Conservation (phyloP, 2,797 vertebrate genomes). For the Aplochiton taeniatus region DNA sequence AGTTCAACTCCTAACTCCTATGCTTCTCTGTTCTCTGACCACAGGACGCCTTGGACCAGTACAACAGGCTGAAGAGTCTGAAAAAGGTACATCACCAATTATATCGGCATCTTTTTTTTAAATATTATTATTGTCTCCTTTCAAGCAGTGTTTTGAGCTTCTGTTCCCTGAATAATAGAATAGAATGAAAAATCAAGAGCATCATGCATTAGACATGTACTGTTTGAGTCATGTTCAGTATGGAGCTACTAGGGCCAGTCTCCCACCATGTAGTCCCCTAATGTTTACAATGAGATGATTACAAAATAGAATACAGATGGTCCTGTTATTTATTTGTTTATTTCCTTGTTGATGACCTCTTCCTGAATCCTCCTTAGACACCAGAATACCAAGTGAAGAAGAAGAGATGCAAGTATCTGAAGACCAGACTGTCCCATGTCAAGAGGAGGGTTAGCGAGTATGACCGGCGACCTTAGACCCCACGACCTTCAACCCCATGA, state of each 20-base stretch:
- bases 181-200: too few relatives aligned
- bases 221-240: too few relatives aligned
- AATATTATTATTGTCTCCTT: not conserved
- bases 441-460: slow-evolving; percentile 87
- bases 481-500: too few relatives aligned
- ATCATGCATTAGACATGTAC: too few relatives aligned
- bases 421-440: slow-evolving; percentile 84
- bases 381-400: slow-evolving; percentile 82
- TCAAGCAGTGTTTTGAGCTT: too few relatives aligned
- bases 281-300: too few relatives aligned
- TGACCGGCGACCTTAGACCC: slow-evolving; percentile 72
- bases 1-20: not conserved
- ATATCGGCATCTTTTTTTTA: not conserved
- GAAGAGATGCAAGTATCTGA: slow-evolving; percentile 79
- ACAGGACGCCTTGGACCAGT: slow-evolving; percentile 78
- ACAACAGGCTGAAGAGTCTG: slow-evolving; percentile 73
- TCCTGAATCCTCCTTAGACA: slow-evolving; percentile 65
- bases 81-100: slow-evolving; percentile 70
- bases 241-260: too few relatives aligned
- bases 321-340: slow-evolving; percentile 4
- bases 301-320: too few relatives aligned
- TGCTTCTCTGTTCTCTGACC: not conserved
- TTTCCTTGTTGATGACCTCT: not conserved
- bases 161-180: too few relatives aligned
- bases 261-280: too few relatives aligned